These are phyloP conservation scores for Drosophila hamatofila DNA, from an alignment of 2,888 invertebrate species.

Conservation along the genomic window DNA sequence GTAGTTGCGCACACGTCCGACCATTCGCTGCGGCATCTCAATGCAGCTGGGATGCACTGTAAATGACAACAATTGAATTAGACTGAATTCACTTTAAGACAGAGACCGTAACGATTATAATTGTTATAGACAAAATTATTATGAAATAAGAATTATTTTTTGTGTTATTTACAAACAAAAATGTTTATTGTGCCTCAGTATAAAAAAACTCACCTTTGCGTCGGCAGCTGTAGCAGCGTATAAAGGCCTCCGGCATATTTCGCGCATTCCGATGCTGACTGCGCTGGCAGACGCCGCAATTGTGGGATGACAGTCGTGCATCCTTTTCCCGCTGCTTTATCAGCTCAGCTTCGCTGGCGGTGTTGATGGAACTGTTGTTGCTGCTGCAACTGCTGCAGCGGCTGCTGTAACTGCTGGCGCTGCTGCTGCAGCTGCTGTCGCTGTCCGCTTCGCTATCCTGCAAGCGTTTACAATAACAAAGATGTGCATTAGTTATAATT, in stretches of 20 bases:
- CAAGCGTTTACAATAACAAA: background rate
- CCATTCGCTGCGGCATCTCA: conserved; percentile 93
- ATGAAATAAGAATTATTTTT: too few relatives aligned
- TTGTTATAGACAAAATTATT: too few relatives aligned
- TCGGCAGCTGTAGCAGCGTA: conserved; percentile 87
- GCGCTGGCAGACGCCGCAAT: conserved; percentile 88
- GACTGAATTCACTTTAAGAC: background rate
- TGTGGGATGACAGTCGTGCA: conserved; percentile 56
- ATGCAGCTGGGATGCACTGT: conserved; percentile 94
- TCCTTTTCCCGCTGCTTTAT: conserved; percentile 50
- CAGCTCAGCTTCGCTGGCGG: conserved; percentile 73
- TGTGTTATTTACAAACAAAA: too few relatives aligned
- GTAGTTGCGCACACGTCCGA: conserved; percentile 93
- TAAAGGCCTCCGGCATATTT: conserved; percentile 88
- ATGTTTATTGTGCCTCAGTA: too few relatives aligned
- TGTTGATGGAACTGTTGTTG: conserved; percentile 23
- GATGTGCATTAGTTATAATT: background rate
- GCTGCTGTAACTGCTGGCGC: conserved; percentile 47
- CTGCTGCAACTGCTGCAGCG: conserved; percentile 37
- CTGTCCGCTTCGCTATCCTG: conserved; percentile 54
- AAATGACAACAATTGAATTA: conserved; percentile 24
- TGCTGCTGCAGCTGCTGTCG: conserved; percentile 50
- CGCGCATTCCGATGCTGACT: conserved; percentile 87
- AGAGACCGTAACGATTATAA: too few relatives aligned
- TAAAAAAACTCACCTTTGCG: conserved; percentile 87